Evolutionary conservation across 2,888 invertebrate species (phyloP), one percentile per base, ranked within the genome.

Genomic region (Lypha dubia): DNA sequence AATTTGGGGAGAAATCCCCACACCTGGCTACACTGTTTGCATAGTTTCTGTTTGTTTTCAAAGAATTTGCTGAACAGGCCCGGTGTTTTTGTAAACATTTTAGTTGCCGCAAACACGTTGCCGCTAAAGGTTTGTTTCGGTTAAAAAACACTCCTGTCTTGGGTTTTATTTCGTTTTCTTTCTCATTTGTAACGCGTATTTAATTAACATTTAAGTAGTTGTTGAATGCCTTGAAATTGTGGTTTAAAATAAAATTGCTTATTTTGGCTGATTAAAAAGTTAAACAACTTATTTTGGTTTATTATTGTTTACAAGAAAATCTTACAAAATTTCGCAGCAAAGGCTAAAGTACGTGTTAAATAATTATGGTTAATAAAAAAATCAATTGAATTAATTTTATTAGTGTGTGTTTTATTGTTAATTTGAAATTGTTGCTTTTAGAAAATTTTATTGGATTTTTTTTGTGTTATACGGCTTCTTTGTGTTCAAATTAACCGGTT

Each of bases 291-390:
- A 24, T 41, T 51, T 53, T 53, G n/a, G 32, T 22, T 70, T 51
- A 20, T 51, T 71, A 63, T 60, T 60, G 35, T 67, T 28, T 63
- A 24, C 0, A 41, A 46, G 62, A 71, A 79, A 81, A 79, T 60
- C 41, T 51, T 32, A 79, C 84, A 84, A 81, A 84, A 84, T 84
- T 84, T 84, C 84, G 32, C 84, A 84, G 35, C 63, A 79, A 63
- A 84, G 81, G 84, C 74, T 81, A 81, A 84, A 84, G 84, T 84
- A 81, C 73, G 84, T 84, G 63, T 71, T 65, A 58, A 68, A 60
- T 44, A 38, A 35, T 63, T 35, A 41, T 53, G 38, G 53, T n/a
- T 76, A 17, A n/a, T 38, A 41, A 35, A 58, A 71, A 6, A 22
- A 24, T 68, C 6, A 44, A 32, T 22, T 44, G 17, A 63, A 51